Evolutionary conservation across 2,113 vertebrate genomes (phyloP).

Genomic region (Cololabis saira): DNA sequence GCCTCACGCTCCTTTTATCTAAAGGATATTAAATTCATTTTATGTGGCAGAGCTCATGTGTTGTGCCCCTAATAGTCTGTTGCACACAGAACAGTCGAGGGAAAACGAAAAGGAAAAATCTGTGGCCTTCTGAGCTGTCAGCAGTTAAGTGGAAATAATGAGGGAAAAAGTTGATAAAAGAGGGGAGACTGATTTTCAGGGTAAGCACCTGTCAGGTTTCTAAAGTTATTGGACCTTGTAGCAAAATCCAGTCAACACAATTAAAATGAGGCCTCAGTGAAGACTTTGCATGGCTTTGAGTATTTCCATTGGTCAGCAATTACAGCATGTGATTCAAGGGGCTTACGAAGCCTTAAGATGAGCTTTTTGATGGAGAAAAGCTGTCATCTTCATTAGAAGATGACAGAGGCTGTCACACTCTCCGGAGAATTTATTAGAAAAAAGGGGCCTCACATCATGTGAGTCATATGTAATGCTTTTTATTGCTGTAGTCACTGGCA

Average conservation of each 20-base stretch:
- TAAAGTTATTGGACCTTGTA: conserved; percentile 66
- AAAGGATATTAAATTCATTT: conserved; percentile 52
- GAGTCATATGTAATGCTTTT: conserved; percentile 69
- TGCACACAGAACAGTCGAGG: conserved; percentile 24
- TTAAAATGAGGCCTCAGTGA: conserved; percentile 39
- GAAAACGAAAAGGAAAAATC: conserved; percentile 16
- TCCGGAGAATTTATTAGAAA: conserved; percentile 54
- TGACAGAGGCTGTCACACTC: conserved; percentile 44
- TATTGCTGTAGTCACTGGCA: conserved; percentile 54
- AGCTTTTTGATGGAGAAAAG: conserved; percentile 55
- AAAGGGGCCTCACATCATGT: conserved; percentile 64
- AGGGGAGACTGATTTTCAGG: conserved; percentile 35
- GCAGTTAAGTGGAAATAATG: conserved; percentile 56
- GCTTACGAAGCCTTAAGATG: conserved; percentile 51
- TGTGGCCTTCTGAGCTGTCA: conserved; percentile 41
- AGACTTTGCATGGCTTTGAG: conserved; percentile 44
- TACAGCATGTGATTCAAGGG: conserved; percentile 62
- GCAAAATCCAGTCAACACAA: conserved; percentile 54
- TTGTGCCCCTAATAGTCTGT: conserved; percentile 30
- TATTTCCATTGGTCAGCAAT: conserved; percentile 70
- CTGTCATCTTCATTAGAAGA: conserved; percentile 65
- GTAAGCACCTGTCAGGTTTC: conserved; percentile 53
- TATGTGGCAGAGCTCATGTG: conserved; percentile 36
- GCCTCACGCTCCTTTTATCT: conserved; percentile 55
- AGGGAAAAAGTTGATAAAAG: conserved; percentile 42